Conservation (phyloP, 2,797 vertebrate species). For the Balearica regulorum region DNA sequence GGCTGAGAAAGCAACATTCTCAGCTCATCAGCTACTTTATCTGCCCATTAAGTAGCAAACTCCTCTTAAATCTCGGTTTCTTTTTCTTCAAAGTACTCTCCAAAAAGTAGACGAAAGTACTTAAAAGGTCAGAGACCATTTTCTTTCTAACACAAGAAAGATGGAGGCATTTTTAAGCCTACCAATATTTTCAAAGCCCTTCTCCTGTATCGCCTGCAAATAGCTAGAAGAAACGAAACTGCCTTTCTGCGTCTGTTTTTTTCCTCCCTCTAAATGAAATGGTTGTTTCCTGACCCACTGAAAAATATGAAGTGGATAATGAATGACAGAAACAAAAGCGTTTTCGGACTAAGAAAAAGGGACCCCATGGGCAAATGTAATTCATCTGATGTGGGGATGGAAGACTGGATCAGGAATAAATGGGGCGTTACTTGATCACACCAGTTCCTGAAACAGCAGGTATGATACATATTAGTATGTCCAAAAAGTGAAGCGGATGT, state of each 20-base stretch:
- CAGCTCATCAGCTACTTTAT: not conserved
- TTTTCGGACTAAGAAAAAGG: not conserved
- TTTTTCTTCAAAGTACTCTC: not conserved
- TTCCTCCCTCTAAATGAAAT: not conserved
- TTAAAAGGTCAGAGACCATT: slow-evolving; percentile 1
- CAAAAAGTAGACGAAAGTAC: slow-evolving; percentile 4
- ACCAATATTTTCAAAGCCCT: not conserved
- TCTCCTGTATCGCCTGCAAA: not conserved
- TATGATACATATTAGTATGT: not conserved
- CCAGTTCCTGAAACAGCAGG: not conserved
- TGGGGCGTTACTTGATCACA: not conserved
- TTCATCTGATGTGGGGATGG: not conserved
- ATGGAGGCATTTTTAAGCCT: not conserved
- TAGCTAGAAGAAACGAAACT: not conserved
- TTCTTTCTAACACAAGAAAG: not conserved
- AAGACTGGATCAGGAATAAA: not conserved
- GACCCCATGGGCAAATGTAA: not conserved
- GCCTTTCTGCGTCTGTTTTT: not conserved
- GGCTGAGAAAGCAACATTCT: not conserved
- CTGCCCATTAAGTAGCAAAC: not conserved
- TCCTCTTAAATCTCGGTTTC: not conserved
- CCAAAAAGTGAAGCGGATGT: not conserved
- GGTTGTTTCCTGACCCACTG: not conserved
- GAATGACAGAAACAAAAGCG: not conserved
- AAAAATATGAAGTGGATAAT: not conserved